Conservation (phyloP, 2,113 vertebrate species). For the Pelecanus crispus region DNA sequence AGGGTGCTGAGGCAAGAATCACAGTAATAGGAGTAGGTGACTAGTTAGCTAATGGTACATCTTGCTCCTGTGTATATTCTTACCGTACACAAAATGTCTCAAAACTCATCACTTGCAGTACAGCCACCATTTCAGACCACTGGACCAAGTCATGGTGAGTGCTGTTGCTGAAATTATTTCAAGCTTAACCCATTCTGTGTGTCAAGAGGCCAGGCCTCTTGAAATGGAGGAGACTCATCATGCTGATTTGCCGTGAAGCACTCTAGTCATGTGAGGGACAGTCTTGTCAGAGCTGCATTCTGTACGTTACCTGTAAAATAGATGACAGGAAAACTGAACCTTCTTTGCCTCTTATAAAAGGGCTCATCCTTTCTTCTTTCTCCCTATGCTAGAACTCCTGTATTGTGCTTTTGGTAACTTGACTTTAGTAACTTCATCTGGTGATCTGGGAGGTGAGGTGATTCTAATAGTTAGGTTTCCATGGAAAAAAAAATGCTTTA, state of each 20-base stretch:
- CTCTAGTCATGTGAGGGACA: background rate
- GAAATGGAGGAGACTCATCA: background rate
- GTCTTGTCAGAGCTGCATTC: background rate
- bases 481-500: background rate
- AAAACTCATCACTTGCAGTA: background rate
- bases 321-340: background rate
- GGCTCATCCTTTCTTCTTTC: background rate
- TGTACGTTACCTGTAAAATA: background rate
- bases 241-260: background rate
- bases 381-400: background rate
- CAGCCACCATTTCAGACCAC: background rate
- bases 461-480: background rate
- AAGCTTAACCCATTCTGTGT: background rate
- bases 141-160: background rate
- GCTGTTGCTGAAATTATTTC: background rate
- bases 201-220: background rate
- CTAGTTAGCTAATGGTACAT: background rate
- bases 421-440: background rate
- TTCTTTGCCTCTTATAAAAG: background rate
- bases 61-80: background rate
- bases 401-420: background rate
- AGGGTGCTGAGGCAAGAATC: background rate
- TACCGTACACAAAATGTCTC: background rate
- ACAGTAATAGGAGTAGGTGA: background rate
- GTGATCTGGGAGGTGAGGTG: background rate